Evolutionary conservation across 2,888 invertebrate species (phyloP), one percentile per base, ranked within the genome.

Genomic region (Bembecia ichneumoniformis): DNA sequence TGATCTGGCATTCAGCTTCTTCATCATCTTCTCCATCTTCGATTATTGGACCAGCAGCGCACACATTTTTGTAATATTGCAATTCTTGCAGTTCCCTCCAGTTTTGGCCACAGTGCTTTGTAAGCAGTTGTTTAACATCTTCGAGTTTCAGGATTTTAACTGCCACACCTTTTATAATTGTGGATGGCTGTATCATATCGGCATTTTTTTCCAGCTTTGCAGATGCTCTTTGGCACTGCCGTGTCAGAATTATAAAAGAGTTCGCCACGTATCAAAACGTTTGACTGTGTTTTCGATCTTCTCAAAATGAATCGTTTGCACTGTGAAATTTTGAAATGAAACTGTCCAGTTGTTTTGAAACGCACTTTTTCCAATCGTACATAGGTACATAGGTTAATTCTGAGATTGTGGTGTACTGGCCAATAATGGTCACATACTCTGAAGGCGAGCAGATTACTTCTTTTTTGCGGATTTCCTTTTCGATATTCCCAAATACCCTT

Each of bases 301-400:
- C 36, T 16, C 15, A 49, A 35, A 46, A 49, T 46, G 14, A 49
- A 36, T 35, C 46, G 49, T 43, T 49, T 46, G 28, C 46, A 49
- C 36, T 49, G 49, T 35, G 49, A 46, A 46, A 49, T 49, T 46
- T 49, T 49, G 46, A 49, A 49, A 49, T 49, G 49, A 16, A 49
- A 46, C 46, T 46, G 45, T 43, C 46, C 45, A 43, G 49, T 49
- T 46, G 49, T 35, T 49, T 49, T 49, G n/a, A 49, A 35, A 46
- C 46, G 43, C 43, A 46, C 20, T 35, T 46, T 49, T 49, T 46
- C 46, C 46, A 49, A 46, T 49, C 34, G 16, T 43, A 35, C 5
- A 49, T 43, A 46, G 43, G 43, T 47, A 50, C 44, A 20, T 40
- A 20, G 36, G 11, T 43, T 43, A 50, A 43, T 50, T 47, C 20